Percentiles rank a stretch among this genome's conserved stretches.
phyloP scores from a whole-genome alignment of 2,113 vertebrate species.

The Petrocephalus zakoni region DNA sequence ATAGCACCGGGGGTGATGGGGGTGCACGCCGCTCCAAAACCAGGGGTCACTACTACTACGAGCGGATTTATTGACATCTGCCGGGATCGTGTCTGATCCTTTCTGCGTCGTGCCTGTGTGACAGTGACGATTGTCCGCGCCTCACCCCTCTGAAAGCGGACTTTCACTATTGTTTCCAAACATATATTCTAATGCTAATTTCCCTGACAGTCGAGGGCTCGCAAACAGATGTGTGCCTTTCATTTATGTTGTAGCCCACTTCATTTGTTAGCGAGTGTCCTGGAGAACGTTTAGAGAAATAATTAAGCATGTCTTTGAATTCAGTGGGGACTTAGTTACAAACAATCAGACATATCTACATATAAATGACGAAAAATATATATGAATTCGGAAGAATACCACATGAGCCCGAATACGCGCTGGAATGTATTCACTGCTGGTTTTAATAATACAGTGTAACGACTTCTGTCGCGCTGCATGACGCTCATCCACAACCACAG shows the following conservation, averaged over 20 bases:
- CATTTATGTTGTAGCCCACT: not conserved
- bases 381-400: not conserved
- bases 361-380: not conserved
- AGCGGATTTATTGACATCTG: slow-evolving; percentile 5
- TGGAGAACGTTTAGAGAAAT: not conserved
- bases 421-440: not conserved
- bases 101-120: not conserved
- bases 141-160: not conserved
- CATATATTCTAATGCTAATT: slow-evolving; percentile 11
- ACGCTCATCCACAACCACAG: not conserved
- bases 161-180: slow-evolving; percentile 10
- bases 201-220: not conserved
- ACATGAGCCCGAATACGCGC: not conserved
- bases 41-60: not conserved
- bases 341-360: not conserved
- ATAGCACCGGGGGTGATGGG: not conserved
- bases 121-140: slow-evolving; percentile 3
- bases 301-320: not conserved
- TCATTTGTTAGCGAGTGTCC: not conserved
- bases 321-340: not conserved
- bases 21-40: not conserved
- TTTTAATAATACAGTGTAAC: not conserved
- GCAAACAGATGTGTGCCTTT: slow-evolving; percentile 15
- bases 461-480: not conserved
- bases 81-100: slow-evolving; percentile 4